phyloP scores from a whole-genome alignment of 2,888 invertebrate species.

The Barypeithes pellucidus region DNA sequence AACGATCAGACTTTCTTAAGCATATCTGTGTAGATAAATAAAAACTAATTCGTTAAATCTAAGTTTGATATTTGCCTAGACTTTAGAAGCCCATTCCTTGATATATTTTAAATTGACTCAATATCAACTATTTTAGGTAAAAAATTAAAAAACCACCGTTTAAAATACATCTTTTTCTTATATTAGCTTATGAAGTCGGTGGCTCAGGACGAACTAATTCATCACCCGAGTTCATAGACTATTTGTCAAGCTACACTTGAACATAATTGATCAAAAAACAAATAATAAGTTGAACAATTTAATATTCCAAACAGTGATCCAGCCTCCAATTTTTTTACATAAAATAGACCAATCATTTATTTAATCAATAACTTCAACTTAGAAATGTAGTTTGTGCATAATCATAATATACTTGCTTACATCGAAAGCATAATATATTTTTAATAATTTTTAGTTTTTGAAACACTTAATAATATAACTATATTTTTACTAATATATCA shows the following conservation, averaged over 20 bases:
- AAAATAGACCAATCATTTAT: slow-evolving; percentile 52
- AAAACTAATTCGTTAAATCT: slow-evolving; percentile 37
- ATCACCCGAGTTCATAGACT: slow-evolving; percentile 67
- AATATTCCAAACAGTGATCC: slow-evolving; percentile 65
- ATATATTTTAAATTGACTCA: slow-evolving; percentile 27
- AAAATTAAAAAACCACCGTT: slow-evolving; percentile 64
- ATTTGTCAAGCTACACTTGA: slow-evolving; percentile 1
- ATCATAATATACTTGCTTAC: slow-evolving; percentile 56
- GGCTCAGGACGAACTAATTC: slow-evolving; percentile 67
- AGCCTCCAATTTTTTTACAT: slow-evolving; percentile 65
- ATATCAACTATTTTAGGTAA: slow-evolving; percentile 20
- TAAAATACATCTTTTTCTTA: slow-evolving; percentile 52
- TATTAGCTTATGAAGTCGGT: slow-evolving; percentile 62
- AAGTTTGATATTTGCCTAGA: slow-evolving; percentile 48
- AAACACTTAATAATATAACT: slow-evolving; percentile 60
- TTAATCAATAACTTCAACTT: slow-evolving; percentile 56
- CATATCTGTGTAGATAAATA: slow-evolving; percentile 50
- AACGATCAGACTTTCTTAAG: slow-evolving; percentile 61
- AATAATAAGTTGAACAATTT: neutral
- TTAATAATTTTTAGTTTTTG: slow-evolving; percentile 61
- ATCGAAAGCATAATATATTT: slow-evolving; percentile 63
- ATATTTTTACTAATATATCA: slow-evolving; percentile 56
- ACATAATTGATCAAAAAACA: neutral
- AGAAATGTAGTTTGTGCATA: slow-evolving; percentile 55
- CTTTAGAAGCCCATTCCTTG: slow-evolving; percentile 34